Base-by-base conservation (phyloP, 2,113 vertebrate genomes). In the Echinops telfairi region DNA sequence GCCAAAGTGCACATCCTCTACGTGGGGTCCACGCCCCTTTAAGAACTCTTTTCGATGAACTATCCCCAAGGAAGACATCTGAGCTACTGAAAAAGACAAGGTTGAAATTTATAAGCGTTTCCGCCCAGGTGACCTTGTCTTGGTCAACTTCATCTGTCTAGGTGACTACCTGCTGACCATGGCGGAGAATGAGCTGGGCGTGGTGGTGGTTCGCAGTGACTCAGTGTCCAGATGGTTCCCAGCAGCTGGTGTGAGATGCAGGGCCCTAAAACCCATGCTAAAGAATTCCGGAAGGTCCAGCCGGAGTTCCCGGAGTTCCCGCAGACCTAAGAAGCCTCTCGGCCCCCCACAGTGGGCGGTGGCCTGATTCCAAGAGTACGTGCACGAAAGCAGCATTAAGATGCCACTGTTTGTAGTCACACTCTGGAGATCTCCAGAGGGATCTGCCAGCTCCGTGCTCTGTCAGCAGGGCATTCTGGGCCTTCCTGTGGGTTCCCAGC, bases 171-270 rank as follows among this genome's bases (percentile, higher is more conserved):
- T 99, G 93, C 97, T 99, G 97, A 99, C 99, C 25, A 99, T 99
- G 0, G 99, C 99, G 0, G 99, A 99, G 97, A 99, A 99, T 0
- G 99, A 99, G 83, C 98, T 99, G 12, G 99, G 99, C 0, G 99
- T 99, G 77, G 99, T 99, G 83, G 99, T 99, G 82, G 99, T 99
- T 9, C 99, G 99, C 96, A 99, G 99, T 17, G 99, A 99, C 95
- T 98, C 99, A 96, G 99, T 62, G 98, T 98, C 53, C 99, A 99
- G 98, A 99, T 99, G 99, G 98, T 99, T 88, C 99, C 99, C 14
- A 98, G 99, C 98, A 99, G 99, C 98, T 99, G 99, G 99, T 99
- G 99, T 0, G 99, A 99, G 98, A 99, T 99, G 99, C 99, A 99
- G 98, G 99, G 99, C 83, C 99, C 99, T 0, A 98, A 95, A 87